These are phyloP conservation scores for Ceyx melanurus DNA, from an alignment of 2,113 vertebrate species.

Conservation along the genomic window DNA sequence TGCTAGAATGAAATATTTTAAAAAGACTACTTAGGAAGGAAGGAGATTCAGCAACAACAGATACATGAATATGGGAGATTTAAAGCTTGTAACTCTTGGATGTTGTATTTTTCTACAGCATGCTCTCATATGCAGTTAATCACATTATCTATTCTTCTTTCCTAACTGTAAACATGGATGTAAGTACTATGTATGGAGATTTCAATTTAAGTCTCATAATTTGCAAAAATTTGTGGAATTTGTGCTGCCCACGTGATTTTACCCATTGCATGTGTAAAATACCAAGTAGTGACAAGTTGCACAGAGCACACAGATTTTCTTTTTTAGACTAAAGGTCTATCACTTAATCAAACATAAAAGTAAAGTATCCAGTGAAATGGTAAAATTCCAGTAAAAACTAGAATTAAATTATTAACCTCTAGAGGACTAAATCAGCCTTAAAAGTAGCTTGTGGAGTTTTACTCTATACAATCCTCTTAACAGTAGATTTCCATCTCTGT, in stretches of 20 bases:
- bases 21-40: slow-evolving; percentile 18
- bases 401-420: not conserved
- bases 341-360: not conserved
- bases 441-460: not conserved
- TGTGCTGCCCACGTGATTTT: accelerated
- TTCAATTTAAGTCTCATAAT: not conserved
- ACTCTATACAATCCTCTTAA: not conserved
- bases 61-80: not conserved
- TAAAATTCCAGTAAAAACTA: not conserved
- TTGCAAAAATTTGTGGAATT: not conserved
- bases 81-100: not conserved
- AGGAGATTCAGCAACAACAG: slow-evolving; percentile 15
- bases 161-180: not conserved
- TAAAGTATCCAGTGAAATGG: not conserved
- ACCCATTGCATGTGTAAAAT: not conserved
- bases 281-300: not conserved
- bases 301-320: not conserved
- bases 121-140: not conserved
- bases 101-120: not conserved
- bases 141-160: not conserved
- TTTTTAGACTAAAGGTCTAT: not conserved
- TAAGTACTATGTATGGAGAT: not conserved
- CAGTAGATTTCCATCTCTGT: not conserved
- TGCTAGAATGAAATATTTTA: slow-evolving; percentile 1
- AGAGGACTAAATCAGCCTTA: not conserved